phyloP scores from a whole-genome alignment of 1,140 invertebrate genomes.

The Maniola jurtina region DNA sequence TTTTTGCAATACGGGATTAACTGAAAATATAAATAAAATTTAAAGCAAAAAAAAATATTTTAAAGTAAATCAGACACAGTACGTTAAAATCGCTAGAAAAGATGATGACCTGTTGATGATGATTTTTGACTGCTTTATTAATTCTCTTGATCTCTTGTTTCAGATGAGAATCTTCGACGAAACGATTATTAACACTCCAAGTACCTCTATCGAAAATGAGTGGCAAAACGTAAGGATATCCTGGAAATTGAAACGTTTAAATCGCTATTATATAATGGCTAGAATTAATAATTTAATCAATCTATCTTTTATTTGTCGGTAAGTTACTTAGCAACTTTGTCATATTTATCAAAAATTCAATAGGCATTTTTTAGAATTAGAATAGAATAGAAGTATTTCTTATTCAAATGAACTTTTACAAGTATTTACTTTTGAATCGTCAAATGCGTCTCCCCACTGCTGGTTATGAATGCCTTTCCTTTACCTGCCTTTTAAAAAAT shows the following conservation, averaged over 20 bases:
- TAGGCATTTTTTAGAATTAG: too few species aligned
- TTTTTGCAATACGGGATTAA: constrained; percentile 54
- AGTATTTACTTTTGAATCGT: too few species aligned
- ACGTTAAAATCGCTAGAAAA: background rate
- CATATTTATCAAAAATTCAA: too few species aligned
- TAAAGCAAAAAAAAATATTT: background rate
- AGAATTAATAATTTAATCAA: too few species aligned
- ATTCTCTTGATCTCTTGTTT: constrained; percentile 59
- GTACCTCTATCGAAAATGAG: constrained; percentile 38
- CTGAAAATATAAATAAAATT: constrained; percentile 39
- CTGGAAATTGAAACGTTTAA: constrained; percentile 30
- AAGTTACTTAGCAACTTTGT: too few species aligned
- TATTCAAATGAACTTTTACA: too few species aligned
- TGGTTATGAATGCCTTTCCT: too few species aligned
- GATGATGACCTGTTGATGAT: constrained; percentile 42
- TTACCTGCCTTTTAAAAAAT: too few species aligned
- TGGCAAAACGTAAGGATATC: constrained; percentile 54
- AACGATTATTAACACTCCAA: constrained; percentile 50
- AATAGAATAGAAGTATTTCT: too few species aligned
- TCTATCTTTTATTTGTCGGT: too few species aligned
- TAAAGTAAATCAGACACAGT: background rate
- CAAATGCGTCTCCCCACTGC: too few species aligned
- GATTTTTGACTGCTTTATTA: constrained; percentile 42
- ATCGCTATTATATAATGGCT: too few species aligned
- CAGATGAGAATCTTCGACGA: constrained; percentile 44